Evolutionary conservation across 2,797 vertebrate genomes (phyloP).

Genomic region (Dendrocincla fuliginosa): DNA sequence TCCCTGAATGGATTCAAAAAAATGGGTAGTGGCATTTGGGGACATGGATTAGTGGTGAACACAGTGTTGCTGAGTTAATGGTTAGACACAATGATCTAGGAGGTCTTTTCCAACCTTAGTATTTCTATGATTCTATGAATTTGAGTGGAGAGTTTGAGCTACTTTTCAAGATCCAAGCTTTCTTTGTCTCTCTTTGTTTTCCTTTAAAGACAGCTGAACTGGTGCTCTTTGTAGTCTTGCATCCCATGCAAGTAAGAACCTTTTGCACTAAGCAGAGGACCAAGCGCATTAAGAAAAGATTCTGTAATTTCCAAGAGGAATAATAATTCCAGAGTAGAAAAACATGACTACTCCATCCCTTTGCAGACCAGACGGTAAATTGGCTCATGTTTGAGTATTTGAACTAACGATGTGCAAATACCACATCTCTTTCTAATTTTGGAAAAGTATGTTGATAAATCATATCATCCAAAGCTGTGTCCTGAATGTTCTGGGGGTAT

Average conservation of each 20-base stretch:
- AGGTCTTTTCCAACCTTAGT: not conserved
- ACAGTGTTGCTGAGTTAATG: not conserved
- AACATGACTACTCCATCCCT: not conserved
- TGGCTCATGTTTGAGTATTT: not conserved
- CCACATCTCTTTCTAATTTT: not conserved
- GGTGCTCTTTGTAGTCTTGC: accelerated
- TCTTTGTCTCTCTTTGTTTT: not conserved
- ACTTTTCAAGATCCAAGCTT: not conserved
- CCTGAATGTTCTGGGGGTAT: constrained; percentile 69
- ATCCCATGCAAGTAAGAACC: not conserved
- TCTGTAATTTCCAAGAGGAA: not conserved
- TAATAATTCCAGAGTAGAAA: not conserved
- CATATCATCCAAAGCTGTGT: not conserved
- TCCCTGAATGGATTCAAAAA: not conserved
- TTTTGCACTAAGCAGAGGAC: not conserved
- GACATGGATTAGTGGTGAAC: not conserved
- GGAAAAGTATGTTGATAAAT: not conserved
- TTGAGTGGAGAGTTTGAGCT: not conserved
- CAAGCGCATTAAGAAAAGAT: not conserved
- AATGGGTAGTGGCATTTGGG: too few relatives aligned
- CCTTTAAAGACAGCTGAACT: not conserved
- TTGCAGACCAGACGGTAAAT: not conserved
- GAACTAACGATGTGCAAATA: not conserved
- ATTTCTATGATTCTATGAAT: not conserved
- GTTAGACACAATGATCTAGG: not conserved